A percentile compares a stretch with the other conserved stretches of the same genome.
Conservation (phyloP, 1,140 invertebrate genomes). For the Bicyclus anynana region DNA sequence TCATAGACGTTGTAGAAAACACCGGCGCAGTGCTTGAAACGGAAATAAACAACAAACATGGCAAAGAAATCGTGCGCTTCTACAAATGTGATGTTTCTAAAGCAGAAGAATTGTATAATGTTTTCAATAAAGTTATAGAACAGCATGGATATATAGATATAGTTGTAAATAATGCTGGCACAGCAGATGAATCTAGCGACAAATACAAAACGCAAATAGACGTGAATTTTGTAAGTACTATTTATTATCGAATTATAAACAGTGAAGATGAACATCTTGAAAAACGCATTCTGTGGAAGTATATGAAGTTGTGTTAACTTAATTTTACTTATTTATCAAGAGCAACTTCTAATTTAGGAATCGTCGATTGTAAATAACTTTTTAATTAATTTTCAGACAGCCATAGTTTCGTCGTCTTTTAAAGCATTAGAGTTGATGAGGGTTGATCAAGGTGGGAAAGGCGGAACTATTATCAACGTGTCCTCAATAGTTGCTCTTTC, state of each 20-base stretch:
- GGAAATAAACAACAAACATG: conserved; percentile 28
- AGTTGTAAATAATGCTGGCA: conserved; percentile 81
- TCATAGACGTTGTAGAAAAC: conserved; percentile 29
- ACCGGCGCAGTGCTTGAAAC: conserved; percentile 25
- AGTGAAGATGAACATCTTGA: too few relatives aligned
- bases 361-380: background rate
- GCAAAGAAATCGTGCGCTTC: conserved; percentile 25
- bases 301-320: too few relatives aligned
- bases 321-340: too few relatives aligned
- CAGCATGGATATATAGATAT: conserved; percentile 79
- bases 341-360: too few relatives aligned
- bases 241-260: background rate
- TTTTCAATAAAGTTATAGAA: conserved; percentile 22
- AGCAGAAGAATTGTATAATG: conserved; percentile 22
- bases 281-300: too few relatives aligned
- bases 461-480: conserved; percentile 82
- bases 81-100: conserved; percentile 35
- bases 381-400: conserved; percentile 35
- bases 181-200: conserved; percentile 1
- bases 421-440: conserved; percentile 74
- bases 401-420: conserved; percentile 42
- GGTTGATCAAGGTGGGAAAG: conserved; percentile 76
- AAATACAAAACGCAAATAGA: conserved; percentile 38
- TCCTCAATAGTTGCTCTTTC: conserved; percentile 79
- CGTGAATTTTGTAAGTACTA: conserved; percentile 50